These are phyloP conservation scores for Prolemur simus DNA, from an alignment of 2,113 vertebrate species.

Conservation along the genomic window DNA sequence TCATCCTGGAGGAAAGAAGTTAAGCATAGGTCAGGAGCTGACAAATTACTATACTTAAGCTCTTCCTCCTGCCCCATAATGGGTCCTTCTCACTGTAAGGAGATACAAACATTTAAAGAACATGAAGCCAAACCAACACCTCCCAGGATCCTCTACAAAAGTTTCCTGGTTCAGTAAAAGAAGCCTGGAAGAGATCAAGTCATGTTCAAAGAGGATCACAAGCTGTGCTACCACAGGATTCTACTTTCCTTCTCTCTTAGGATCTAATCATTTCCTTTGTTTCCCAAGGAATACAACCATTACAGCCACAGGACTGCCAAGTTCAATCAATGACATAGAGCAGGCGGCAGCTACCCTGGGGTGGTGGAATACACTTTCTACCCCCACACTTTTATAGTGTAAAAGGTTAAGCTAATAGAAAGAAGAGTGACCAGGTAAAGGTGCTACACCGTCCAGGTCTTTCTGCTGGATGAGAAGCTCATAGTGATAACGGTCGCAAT, in stretches of 20 bases:
- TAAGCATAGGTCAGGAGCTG: constrained; percentile 5
- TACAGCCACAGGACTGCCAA: constrained; percentile 42
- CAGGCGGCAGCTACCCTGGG: constrained; percentile 42
- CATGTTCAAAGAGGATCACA: constrained; percentile 57
- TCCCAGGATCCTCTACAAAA: constrained; percentile 55
- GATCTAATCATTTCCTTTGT: constrained; percentile 67
- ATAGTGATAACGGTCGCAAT: background rate
- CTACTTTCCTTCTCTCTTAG: constrained; percentile 41
- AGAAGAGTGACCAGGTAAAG: background rate
- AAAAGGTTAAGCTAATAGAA: constrained; percentile 6
- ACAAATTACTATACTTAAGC: constrained; percentile 61
- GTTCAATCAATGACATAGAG: constrained; percentile 35
- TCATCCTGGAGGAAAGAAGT: background rate
- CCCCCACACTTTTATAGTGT: background rate
- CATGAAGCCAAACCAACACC: constrained; percentile 7
- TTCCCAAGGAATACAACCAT: constrained; percentile 69
- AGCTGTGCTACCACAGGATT: constrained; percentile 59
- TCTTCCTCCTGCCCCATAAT: background rate
- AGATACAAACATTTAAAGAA: constrained; percentile 40
- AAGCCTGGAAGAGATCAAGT: constrained; percentile 60
- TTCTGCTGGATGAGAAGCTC: background rate
- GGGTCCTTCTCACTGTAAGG: constrained; percentile 35
- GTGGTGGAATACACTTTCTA: background rate
- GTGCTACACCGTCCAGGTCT: background rate
- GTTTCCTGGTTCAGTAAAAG: background rate